Evolutionary conservation across 92 coral and sea anemone genomes (phyloP).

Genomic region (Palythoa grandis): DNA sequence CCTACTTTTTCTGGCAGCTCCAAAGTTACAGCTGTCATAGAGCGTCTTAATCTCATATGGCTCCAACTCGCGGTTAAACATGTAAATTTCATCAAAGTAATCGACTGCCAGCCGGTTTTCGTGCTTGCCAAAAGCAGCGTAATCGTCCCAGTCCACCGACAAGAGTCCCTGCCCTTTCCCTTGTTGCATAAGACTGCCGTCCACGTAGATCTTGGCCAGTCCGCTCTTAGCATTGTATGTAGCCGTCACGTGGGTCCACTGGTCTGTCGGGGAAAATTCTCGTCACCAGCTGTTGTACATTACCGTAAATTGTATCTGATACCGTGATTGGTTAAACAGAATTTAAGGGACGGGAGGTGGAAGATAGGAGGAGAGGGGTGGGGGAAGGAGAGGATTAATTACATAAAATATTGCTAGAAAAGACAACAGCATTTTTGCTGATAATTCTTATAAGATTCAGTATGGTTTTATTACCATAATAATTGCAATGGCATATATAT

Average conservation of each 20-base stretch:
- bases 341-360: no score
- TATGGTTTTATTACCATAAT: no score
- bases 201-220: conserved; percentile 82
- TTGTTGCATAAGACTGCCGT: conserved; percentile 83
- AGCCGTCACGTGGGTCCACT: conserved; percentile 88
- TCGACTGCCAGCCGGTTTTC: conserved; percentile 69
- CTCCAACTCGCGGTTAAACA: conserved; percentile 83
- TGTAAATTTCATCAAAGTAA: conserved; percentile 78
- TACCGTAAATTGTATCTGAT: no score
- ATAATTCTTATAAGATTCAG: no score
- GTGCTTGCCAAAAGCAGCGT: conserved; percentile 93
- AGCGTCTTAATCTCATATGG: conserved; percentile 92
- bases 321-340: no score
- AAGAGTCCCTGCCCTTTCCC: conserved; percentile 72
- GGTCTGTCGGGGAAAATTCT: conserved; percentile 51
- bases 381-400: no score
- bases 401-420: no score
- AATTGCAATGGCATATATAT: no score
- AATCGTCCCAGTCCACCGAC: conserved; percentile 98
- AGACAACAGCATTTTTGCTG: no score
- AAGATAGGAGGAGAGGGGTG: no score
- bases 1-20: conserved; percentile 78
- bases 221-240: conserved; percentile 71
- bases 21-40: conserved; percentile 90
- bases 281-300: background rate